phyloP scores from a whole-genome alignment of 2,113 vertebrate species.

The Toxostoma redivivum region DNA sequence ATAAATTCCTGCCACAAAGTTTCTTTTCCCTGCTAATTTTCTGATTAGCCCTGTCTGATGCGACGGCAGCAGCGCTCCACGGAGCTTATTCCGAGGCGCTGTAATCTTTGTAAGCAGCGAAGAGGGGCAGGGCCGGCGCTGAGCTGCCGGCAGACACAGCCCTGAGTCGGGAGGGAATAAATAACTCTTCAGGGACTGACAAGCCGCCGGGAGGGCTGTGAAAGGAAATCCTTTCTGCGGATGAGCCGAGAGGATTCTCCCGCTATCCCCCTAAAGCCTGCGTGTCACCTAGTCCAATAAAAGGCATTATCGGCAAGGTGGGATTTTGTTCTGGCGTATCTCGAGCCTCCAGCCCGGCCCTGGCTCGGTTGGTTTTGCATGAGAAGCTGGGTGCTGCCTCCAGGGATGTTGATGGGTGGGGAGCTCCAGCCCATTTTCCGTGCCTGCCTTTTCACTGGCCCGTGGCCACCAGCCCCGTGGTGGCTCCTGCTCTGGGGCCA shows the following conservation, averaged over 20 bases:
- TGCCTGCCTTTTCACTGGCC: fast-evolving
- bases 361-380: background rate
- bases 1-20: slow-evolving; percentile 29
- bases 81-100: slow-evolving; percentile 35
- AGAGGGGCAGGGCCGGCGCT: background rate
- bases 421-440: fast-evolving
- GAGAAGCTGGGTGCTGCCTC: background rate
- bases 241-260: slow-evolving; percentile 58
- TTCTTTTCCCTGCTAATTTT: slow-evolving; percentile 38
- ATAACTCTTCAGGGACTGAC: slow-evolving; percentile 13
- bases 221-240: slow-evolving; percentile 38
- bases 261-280: slow-evolving; percentile 53
- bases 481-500: background rate
- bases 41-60: slow-evolving; percentile 46
- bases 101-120: slow-evolving; percentile 54
- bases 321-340: background rate
- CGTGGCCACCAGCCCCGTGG: fast-evolving
- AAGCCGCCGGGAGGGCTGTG: slow-evolving; percentile 29
- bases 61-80: background rate
- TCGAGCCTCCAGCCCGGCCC: background rate
- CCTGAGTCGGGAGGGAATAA: background rate
- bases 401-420: background rate
- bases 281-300: slow-evolving; percentile 60
- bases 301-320: slow-evolving; percentile 49
- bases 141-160: slow-evolving; percentile 11